These are phyloP conservation scores for Eudyptes chrysolophus DNA, from an alignment of 2,113 vertebrate genomes.

Conservation along the genomic window DNA sequence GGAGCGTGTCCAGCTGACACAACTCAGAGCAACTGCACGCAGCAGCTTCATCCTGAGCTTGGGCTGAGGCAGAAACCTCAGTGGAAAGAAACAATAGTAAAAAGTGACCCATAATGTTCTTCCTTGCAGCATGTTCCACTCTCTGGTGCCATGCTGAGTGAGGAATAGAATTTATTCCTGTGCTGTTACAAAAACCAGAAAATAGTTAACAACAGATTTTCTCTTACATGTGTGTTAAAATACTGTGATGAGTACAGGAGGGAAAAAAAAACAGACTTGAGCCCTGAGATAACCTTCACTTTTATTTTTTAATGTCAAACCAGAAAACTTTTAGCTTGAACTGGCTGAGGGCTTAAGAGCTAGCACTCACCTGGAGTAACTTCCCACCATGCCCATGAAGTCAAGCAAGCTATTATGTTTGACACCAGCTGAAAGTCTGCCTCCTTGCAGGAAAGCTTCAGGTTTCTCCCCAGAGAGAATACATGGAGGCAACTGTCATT, in stretches of 20 bases:
- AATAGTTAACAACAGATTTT: not conserved
- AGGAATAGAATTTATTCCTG: not conserved
- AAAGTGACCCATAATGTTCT: not conserved
- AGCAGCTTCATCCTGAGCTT: not conserved
- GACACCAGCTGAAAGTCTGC: not conserved
- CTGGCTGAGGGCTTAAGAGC: not conserved
- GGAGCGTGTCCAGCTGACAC: not conserved
- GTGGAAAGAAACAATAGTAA: not conserved
- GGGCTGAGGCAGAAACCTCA: not conserved
- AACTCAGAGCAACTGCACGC: not conserved
- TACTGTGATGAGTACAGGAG: not conserved
- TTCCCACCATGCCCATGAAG: not conserved
- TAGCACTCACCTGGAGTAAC: not conserved
- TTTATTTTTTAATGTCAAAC: not conserved
- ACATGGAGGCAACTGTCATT: not conserved
- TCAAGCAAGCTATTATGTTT: not conserved
- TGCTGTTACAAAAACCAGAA: not conserved
- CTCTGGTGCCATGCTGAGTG: not conserved
- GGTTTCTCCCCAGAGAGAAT: not conserved
- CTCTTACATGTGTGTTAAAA: not conserved
- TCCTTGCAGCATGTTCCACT: not conserved
- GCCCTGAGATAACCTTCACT: not conserved
- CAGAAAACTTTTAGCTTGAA: not conserved
- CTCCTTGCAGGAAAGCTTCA: not conserved
- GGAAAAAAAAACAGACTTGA: not conserved